Percentiles rank a stretch among this genome's conserved stretches.
These are phyloP conservation scores for Balaenoptera acutorostrata DNA, from an alignment of 2,113 vertebrate species.

Conservation along the genomic window DNA sequence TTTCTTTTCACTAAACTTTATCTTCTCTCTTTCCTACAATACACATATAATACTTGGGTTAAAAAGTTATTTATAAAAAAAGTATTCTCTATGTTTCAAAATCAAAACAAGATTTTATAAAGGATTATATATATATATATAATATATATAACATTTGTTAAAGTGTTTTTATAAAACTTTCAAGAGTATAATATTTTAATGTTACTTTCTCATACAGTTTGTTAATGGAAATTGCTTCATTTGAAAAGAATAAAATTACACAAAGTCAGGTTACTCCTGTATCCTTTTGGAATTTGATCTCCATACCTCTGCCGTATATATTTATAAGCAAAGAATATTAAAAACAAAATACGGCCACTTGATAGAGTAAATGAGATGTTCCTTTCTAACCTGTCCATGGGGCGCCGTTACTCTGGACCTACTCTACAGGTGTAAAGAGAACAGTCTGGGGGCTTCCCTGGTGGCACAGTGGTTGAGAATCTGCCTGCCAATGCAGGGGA, in stretches of 20 bases:
- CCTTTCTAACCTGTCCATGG: fast-evolving
- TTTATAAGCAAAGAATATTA: background rate
- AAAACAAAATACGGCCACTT: background rate
- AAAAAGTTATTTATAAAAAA: background rate
- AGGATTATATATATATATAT: background rate
- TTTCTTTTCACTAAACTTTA: background rate
- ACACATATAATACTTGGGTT: background rate
- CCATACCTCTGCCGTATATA: background rate
- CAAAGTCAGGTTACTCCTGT: background rate
- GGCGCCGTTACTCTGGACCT: fast-evolving
- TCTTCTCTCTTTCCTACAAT: background rate
- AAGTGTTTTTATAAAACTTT: background rate
- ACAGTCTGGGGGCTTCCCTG: background rate
- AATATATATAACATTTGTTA: background rate
- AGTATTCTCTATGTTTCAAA: background rate
- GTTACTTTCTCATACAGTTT: background rate
- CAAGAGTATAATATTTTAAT: background rate
- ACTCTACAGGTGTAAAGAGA: background rate
- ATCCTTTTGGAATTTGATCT: background rate
- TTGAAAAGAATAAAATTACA: background rate
- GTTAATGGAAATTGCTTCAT: background rate
- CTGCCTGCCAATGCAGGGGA: no score
- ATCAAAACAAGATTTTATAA: background rate
- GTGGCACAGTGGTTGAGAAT: no score
- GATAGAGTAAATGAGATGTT: fast-evolving